phyloP scores from a whole-genome alignment of 2,888 invertebrate genomes.

The Beris chalybata region DNA sequence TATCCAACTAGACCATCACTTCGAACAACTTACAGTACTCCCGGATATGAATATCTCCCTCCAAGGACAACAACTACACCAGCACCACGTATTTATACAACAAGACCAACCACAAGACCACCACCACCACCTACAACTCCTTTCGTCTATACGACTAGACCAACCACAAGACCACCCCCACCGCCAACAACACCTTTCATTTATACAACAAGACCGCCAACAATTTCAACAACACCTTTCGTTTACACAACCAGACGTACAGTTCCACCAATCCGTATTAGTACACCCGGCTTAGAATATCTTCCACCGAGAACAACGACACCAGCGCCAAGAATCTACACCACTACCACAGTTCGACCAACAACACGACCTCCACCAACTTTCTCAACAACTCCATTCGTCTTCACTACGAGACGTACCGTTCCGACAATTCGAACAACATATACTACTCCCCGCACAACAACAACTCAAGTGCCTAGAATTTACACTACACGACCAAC shows the following conservation, averaged over 20 bases:
- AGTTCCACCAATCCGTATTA: neutral
- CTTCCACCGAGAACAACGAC: neutral
- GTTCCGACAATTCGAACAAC: too few species aligned
- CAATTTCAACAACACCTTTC: conserved; percentile 9
- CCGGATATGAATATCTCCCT: conserved; percentile 10
- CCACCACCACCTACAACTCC: conserved; percentile 5
- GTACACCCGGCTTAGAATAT: neutral
- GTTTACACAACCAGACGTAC: neutral
- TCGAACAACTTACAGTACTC: conserved; percentile 8
- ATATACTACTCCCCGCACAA: neutral
- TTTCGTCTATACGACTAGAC: neutral
- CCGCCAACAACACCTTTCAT: conserved; percentile 3
- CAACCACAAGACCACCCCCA: neutral
- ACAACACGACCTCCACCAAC: too few species aligned
- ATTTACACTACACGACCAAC: neutral
- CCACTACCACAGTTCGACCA: neutral
- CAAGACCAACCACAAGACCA: neutral
- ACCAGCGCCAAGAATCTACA: neutral
- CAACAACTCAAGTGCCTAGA: neutral
- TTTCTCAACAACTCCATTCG: neutral
- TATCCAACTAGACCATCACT: conserved; percentile 8
- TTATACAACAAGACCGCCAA: conserved; percentile 3
- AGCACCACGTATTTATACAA: conserved; percentile 1
- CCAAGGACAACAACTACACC: neutral
- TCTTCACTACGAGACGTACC: neutral